Percentiles rank a stretch among this genome's conserved stretches.
phyloP scores from a whole-genome alignment of 2,113 vertebrate species.

The Albula goreensis region DNA sequence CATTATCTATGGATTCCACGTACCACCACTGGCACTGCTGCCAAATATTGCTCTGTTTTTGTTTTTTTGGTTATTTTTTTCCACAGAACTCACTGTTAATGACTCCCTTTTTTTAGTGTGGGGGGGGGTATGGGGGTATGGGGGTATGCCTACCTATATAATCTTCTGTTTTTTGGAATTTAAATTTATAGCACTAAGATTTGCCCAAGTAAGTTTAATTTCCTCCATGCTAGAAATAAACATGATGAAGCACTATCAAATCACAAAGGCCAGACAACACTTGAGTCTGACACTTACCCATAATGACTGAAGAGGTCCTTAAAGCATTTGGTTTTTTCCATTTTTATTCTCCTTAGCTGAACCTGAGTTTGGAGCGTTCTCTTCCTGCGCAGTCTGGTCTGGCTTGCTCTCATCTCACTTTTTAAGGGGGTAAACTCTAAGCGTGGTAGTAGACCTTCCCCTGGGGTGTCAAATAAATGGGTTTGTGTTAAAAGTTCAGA shows the following conservation, averaged over 20 bases:
- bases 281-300: neutral
- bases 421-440: conserved; percentile 1
- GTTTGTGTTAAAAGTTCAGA: conserved; percentile 23
- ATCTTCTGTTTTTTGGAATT: neutral
- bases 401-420: neutral
- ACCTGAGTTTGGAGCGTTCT: neutral
- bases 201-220: neutral
- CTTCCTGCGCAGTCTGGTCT: neutral
- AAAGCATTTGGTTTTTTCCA: neutral
- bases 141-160: neutral
- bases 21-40: neutral
- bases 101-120: neutral
- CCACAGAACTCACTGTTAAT: neutral
- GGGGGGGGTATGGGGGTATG: neutral
- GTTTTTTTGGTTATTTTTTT: neutral
- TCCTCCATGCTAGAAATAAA: neutral
- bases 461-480: conserved; percentile 31
- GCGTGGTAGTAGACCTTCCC: neutral
- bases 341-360: neutral
- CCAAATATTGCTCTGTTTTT: neutral
- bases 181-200: neutral
- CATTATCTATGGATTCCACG: neutral
- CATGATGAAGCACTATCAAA: neutral
- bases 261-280: neutral
- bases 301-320: neutral